Percentiles rank a stretch among this genome's conserved stretches.
Conservation (phyloP, 2,797 vertebrate species). For the Siniperca scherzeri region DNA sequence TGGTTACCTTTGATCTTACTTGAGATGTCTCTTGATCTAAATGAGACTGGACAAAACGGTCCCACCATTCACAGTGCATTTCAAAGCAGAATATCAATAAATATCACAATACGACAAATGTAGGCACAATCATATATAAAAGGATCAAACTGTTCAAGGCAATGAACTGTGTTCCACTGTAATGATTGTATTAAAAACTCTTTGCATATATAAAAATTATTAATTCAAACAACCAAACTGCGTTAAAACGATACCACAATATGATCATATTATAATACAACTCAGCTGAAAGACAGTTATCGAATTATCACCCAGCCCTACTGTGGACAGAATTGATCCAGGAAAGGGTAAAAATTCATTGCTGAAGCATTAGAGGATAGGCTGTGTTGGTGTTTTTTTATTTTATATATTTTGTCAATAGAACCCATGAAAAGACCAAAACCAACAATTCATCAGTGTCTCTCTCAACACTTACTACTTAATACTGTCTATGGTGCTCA, state of each 20-base stretch:
- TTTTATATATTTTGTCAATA: not conserved
- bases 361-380: not conserved
- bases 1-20: slow-evolving; percentile 67
- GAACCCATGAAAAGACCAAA: not conserved
- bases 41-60: slow-evolving; percentile 45
- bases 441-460: not conserved
- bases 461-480: not conserved
- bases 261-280: not conserved
- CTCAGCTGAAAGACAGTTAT: not conserved
- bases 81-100: slow-evolving; percentile 27
- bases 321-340: not conserved
- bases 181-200: too few relatives aligned
- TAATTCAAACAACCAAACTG: not conserved
- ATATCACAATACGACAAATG: not conserved
- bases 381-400: too few relatives aligned
- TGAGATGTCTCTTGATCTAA: slow-evolving; percentile 70
- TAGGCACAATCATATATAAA: not conserved
- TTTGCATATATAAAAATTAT: not conserved
- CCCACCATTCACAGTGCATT: slow-evolving; percentile 8
- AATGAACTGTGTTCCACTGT: not conserved
- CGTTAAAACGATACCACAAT: not conserved
- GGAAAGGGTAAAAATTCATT: not conserved
- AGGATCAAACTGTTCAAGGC: not conserved
- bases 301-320: not conserved
- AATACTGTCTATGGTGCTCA: not conserved